These are phyloP conservation scores for Ceyx cyanopectus DNA, from an alignment of 2,113 vertebrate species.

Conservation along the genomic window DNA sequence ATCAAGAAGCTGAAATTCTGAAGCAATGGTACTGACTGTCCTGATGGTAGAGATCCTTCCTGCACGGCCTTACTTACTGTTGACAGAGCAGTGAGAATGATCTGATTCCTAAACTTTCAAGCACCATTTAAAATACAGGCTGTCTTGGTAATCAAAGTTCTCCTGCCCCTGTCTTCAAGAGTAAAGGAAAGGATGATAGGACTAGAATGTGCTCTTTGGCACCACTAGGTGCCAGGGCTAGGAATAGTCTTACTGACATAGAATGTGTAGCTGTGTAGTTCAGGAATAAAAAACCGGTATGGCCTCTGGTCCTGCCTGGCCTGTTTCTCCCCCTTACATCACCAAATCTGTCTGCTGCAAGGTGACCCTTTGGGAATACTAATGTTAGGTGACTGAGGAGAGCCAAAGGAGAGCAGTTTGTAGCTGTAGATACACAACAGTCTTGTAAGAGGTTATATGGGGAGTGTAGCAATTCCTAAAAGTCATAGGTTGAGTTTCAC, in stretches of 20 bases:
- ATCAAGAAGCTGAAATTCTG: neutral
- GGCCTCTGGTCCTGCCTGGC: neutral
- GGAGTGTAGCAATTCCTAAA: neutral
- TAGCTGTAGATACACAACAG: neutral
- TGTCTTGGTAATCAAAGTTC: neutral
- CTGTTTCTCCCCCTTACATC: neutral
- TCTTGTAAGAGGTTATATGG: neutral
- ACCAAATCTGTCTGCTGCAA: neutral
- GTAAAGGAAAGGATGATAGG: neutral
- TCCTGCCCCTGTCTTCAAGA: neutral
- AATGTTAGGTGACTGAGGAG: neutral
- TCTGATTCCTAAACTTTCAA: neutral
- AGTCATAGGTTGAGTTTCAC: neutral
- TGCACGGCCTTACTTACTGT: neutral
- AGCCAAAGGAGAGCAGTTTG: neutral
- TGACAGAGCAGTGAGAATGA: neutral
- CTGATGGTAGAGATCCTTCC: neutral
- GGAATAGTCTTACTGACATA: neutral
- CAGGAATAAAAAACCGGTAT: neutral
- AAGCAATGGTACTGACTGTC: neutral
- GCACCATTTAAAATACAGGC: neutral
- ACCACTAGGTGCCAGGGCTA: neutral
- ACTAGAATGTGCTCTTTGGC: neutral
- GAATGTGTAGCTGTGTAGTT: neutral
- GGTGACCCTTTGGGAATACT: neutral